phyloP scores from a whole-genome alignment of 2,888 invertebrate species.

The Caenorhabditis sp. region DNA sequence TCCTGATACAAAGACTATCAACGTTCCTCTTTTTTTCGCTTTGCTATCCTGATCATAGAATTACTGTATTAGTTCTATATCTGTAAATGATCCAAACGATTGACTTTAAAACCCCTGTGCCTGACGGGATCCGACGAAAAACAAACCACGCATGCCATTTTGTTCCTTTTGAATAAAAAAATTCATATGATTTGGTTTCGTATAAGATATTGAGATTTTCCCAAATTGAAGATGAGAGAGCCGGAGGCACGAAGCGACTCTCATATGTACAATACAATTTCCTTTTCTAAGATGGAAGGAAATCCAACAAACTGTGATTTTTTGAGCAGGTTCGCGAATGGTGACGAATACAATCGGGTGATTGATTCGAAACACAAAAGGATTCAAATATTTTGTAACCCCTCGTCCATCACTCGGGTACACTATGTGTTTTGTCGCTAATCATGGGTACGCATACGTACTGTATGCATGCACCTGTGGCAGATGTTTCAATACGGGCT shows the following conservation, averaged over 20 bases:
- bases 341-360: background rate
- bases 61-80: slow-evolving; percentile 16
- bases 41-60: background rate
- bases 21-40: background rate
- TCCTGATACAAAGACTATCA: slow-evolving; percentile 53
- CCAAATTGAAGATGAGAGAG: too few relatives aligned
- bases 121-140: slow-evolving; percentile 38
- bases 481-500: slow-evolving; percentile 66
- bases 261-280: too few relatives aligned
- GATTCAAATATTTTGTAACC: background rate
- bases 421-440: slow-evolving; percentile 42
- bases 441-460: slow-evolving; percentile 43
- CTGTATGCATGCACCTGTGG: slow-evolving; percentile 40
- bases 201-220: too few relatives aligned
- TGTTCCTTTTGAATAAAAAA: slow-evolving; percentile 5
- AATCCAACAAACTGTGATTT: too few relatives aligned
- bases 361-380: too few relatives aligned
- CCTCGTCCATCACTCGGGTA: slow-evolving; percentile 9
- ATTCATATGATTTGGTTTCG: too few relatives aligned
- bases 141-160: slow-evolving; percentile 46
- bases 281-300: too few relatives aligned
- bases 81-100: background rate
- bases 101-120: slow-evolving; percentile 31
- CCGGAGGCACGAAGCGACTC: too few relatives aligned
- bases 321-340: too few relatives aligned